Conservation (phyloP, 1,140 invertebrate genomes). For the Littorina saxatilis region DNA sequence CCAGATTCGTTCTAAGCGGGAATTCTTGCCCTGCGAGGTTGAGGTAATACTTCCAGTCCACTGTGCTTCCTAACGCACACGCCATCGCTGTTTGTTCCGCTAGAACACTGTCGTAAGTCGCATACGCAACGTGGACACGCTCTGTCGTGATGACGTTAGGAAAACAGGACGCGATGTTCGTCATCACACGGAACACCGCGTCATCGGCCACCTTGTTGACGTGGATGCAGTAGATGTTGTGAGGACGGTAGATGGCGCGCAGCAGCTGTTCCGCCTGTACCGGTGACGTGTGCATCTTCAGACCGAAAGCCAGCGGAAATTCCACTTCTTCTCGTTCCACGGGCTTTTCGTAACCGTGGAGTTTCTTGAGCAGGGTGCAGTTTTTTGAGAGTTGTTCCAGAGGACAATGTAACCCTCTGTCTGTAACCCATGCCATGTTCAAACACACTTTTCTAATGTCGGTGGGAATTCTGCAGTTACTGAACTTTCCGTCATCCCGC, state of each 20-base stretch:
- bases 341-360: not conserved
- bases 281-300: conserved; percentile 55
- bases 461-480: too few species aligned
- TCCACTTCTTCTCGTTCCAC: conserved; percentile 41
- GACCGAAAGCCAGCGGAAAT: too few species aligned
- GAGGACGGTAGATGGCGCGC: conserved; percentile 68
- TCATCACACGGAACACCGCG: conserved; percentile 52
- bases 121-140: conserved; percentile 51
- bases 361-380: not conserved
- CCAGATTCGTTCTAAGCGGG: conserved; percentile 66
- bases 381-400: not conserved
- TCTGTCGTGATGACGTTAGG: conserved; percentile 54
- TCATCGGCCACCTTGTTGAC: conserved; percentile 60
- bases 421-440: too few species aligned
- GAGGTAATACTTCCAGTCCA: conserved; percentile 70
- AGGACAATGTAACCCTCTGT: too few species aligned
- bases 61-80: not conserved
- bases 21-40: conserved; percentile 71
- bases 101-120: conserved; percentile 45
- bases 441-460: too few species aligned
- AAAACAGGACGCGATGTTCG: conserved; percentile 58
- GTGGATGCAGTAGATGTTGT: conserved; percentile 75
- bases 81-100: conserved; percentile 39
- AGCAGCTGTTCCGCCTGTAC: conserved; percentile 70
- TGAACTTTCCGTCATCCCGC: too few species aligned